Evolutionary conservation across 2,888 invertebrate species (phyloP).

Genomic region (Hypselothyrea guttata): DNA sequence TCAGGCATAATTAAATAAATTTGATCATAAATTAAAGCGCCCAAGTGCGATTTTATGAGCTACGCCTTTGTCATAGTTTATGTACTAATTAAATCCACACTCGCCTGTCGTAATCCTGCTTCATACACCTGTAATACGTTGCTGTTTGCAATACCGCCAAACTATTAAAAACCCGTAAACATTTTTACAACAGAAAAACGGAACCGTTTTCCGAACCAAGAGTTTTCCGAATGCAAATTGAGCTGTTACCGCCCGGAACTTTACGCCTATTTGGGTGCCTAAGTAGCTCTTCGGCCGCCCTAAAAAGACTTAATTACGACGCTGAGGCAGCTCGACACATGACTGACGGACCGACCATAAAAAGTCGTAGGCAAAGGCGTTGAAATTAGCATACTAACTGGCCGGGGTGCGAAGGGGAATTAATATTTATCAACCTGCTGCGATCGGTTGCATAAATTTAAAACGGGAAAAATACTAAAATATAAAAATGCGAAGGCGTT

Average conservation of each 20-base stretch:
- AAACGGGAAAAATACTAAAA: constrained; percentile 6
- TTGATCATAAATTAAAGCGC: constrained; percentile 50
- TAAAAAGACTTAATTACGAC: constrained; percentile 70
- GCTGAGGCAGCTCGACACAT: constrained; percentile 41
- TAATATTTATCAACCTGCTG: constrained; percentile 54
- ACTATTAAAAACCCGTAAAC: constrained; percentile 66
- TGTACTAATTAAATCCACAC: constrained; percentile 67
- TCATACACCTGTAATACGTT: constrained; percentile 13
- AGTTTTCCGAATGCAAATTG: constrained; percentile 71
- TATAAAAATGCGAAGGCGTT: constrained; percentile 51
- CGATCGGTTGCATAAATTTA: constrained; percentile 69
- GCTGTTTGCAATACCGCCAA: constrained; percentile 19
- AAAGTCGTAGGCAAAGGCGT: constrained; percentile 30
- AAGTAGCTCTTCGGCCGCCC: constrained; percentile 33
- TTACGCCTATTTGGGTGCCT: constrained; percentile 61
- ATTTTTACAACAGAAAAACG: constrained; percentile 48
- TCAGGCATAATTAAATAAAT: constrained; percentile 44
- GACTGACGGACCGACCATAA: constrained; percentile 62
- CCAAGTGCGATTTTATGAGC: constrained; percentile 23
- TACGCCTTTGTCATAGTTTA: no score
- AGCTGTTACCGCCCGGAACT: constrained; percentile 53
- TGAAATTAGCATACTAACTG: constrained; percentile 74
- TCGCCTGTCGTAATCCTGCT: constrained; percentile 23
- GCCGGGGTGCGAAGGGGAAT: constrained; percentile 58
- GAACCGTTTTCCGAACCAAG: constrained; percentile 36